phyloP scores from a whole-genome alignment of 1,140 invertebrate genomes.

The Dreissena rostriformis region DNA sequence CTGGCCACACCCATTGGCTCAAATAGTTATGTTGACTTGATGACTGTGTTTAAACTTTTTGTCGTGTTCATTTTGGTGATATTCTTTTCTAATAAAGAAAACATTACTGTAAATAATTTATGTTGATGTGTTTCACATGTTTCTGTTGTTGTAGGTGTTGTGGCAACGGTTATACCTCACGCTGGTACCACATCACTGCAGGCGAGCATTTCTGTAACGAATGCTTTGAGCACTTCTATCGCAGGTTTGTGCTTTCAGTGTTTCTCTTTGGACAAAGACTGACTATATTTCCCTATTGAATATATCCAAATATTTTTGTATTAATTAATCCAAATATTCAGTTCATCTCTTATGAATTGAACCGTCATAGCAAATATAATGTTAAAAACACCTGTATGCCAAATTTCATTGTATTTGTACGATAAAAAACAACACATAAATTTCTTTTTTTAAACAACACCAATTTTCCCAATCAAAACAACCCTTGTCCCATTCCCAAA shows the following conservation, averaged over 20 bases:
- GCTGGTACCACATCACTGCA: constrained; percentile 81
- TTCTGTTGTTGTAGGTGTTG: constrained; percentile 72
- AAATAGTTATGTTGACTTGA: neutral
- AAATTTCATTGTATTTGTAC: too few species aligned
- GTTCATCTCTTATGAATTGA: neutral
- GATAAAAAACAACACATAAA: too few species aligned
- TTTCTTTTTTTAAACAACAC: too few species aligned
- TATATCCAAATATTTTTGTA: neutral
- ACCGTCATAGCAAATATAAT: neutral
- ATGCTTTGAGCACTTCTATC: constrained; percentile 82
- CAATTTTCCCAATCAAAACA: too few species aligned
- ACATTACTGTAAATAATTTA: neutral
- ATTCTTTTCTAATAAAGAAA: neutral
- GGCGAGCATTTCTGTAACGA: constrained; percentile 82
- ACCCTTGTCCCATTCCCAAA: too few species aligned
- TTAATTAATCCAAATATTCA: neutral
- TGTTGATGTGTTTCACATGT: constrained; percentile 4
- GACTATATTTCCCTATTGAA: neutral
- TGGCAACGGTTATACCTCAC: constrained; percentile 79
- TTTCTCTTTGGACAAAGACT: too few species aligned
- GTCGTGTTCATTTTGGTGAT: neutral
- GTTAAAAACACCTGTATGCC: neutral
- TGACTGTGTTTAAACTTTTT: neutral
- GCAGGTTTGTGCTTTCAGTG: constrained; percentile 69
- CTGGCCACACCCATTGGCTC: too few species aligned